Evolutionary conservation across 2,888 invertebrate genomes (phyloP), one percentile per base, ranked within the genome.

Genomic region (Nymphalis urticae): DNA sequence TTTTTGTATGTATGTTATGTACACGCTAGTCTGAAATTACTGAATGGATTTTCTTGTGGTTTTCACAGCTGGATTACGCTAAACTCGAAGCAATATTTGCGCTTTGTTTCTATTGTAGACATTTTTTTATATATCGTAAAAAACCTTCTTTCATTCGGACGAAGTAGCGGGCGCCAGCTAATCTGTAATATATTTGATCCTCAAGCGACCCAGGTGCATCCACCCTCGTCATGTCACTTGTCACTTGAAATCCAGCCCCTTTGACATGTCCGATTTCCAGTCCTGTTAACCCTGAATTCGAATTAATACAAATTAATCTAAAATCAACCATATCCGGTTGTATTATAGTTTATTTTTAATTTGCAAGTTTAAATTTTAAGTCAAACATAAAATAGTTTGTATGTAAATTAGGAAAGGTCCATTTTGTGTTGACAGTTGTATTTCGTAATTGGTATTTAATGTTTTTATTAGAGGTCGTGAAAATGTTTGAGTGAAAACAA

Each of bases 181-280:
- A 54, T 27, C 17, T 19, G n/a, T 58, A 58, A 8, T 32, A 42
- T 42, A 32, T 27, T 5, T 58, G 27, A 19, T 7, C 32, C 42
- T 36, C n/a, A 36, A 56, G 16, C 19, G 47, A 27, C 54, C 60
- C 63, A 66, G 66, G 53, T 63, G 69, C 66, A 66, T 59, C 19
- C 47, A 66, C 66, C 66, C 69, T 66, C 17, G 62, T 69, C 66
- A 66, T 53, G 36, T 63, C 53, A 66, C 59, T 60, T 62, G 66
- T 69, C 66, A 66, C 48, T 63, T 63, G 53, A 66, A 60, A 69
- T 63, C 42, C 65, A 50, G 32, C 51, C 53, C 17, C 60, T 58
- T 42, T 58, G 58, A 58, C 42, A 58, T 19, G 58, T 36, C 58
- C 58, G 58, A 58, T 58, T 58, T 42, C 54, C 36, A 58, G 36